These are phyloP conservation scores for Agrilus mali DNA, from an alignment of 2,888 invertebrate genomes.

Conservation along the genomic window DNA sequence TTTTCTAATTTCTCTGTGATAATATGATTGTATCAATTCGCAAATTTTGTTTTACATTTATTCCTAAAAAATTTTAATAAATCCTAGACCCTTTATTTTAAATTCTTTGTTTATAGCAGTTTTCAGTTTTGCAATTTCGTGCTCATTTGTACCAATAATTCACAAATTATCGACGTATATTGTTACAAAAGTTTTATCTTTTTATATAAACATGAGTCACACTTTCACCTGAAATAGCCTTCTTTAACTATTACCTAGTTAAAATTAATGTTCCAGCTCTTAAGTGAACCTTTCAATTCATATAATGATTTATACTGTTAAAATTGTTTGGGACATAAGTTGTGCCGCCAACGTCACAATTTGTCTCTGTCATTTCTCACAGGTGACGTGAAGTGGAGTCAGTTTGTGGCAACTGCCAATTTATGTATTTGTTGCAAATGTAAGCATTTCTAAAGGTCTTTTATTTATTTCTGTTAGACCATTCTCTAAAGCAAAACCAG, in stretches of 20 bases:
- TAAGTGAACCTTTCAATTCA: constrained; percentile 10
- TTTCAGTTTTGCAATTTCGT: constrained; percentile 11
- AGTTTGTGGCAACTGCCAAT: too few species aligned
- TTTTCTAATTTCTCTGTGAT: constrained; percentile 3
- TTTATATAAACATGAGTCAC: constrained; percentile 9
- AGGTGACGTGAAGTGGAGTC: too few species aligned
- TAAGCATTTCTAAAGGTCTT: too few species aligned
- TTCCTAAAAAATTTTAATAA: constrained; percentile 1
- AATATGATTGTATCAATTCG: neutral
- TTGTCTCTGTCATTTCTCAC: too few species aligned
- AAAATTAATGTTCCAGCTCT: constrained; percentile 12
- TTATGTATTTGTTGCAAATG: too few species aligned
- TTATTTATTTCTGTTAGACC: too few species aligned
- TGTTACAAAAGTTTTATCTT: neutral
- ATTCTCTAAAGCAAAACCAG: too few species aligned
- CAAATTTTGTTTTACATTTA: neutral
- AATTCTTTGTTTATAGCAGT: constrained; percentile 2
- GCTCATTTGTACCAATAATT: constrained; percentile 5
- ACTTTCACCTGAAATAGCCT: constrained; percentile 7
- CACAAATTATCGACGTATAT: too few species aligned
- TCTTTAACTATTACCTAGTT: constrained; percentile 7
- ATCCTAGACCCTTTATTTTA: constrained; percentile 2
- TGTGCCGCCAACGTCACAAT: neutral
- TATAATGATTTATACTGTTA: constrained; percentile 6
- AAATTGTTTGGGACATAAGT: too few species aligned